Evolutionary conservation across 2,888 invertebrate genomes (phyloP), one percentile per base, ranked within the genome.

Genomic region (Onthophagus sagittarius): DNA sequence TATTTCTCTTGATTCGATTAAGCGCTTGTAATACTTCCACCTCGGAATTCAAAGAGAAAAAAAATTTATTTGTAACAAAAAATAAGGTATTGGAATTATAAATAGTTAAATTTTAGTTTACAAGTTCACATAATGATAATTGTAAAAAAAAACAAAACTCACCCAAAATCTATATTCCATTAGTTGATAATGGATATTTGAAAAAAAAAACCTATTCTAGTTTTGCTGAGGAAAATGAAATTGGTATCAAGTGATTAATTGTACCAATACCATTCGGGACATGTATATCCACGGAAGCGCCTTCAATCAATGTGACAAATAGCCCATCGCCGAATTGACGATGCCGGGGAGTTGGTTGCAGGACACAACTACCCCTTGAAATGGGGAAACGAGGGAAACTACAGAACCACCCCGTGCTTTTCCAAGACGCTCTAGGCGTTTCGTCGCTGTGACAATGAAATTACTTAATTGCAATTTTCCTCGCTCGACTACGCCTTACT

Each of bases 271-370:
- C 82, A 82, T 78, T 79, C 83, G 82, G 83, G 83, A 83, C 83
- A 83, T 84, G 83, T 83, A 84, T 82, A 84, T 83, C 81, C 83
- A 77, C 79, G 80, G 79, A 81, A 83, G 83, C 82, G 80, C 81
- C 82, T 82, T 83, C 83, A 82, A 83, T 84, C 84, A 84, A 83
- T 81, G 81, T 84, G 83, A 84, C 83, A 84, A 83, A 84, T 83
- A 82, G 82, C 81, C 79, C 79, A 77, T 14, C 62, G 62, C 62
- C 15, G 62, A 62, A 39, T 70, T 39, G 53, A 53, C 71, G 62
- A 14, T 32, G 70, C 62, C 63, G 14, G 62, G n/a, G 15, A 6
- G 31, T 7, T 62, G n/a, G 53, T 15, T 39, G 53, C 62, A 31
- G 69, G 15, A 63, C 15, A 14, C 69, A 63, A 63, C 33, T 5